Base-by-base conservation (phyloP, 2,888 invertebrate genomes). In the Yponomeuta evonymella region DNA sequence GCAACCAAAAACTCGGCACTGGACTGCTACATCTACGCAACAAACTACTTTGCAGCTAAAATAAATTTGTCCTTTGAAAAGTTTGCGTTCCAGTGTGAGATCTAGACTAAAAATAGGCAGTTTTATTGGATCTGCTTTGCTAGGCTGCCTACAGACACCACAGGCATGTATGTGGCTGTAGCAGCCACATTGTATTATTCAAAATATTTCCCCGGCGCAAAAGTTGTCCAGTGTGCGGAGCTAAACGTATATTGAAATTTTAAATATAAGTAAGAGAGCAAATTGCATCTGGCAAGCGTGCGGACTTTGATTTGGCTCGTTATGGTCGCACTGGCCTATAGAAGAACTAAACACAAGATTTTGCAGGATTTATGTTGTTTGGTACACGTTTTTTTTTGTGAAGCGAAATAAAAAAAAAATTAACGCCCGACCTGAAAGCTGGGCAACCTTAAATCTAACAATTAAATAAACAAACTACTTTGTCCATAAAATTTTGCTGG, bases 181-280 rank as follows among this genome's bases (percentile, higher is more conserved):
- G 48, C 48, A 33, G 48, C 48, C 48, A 68, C 51, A 48, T 48
- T 68, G 51, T 68, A 48, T 68, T 68, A 68, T 68, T 68, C 51
- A 68, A 68, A 68, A 68, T 68, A 74, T 70, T 75, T 74, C 72
- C 72, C 74, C 73, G 48, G 5, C 48, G 72, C 73, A 73, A 75
- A 75, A 75, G 73, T 76, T 74, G 71, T 70, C 71, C 75, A 72
- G 73, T 74, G 74, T 73, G 73, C 72, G 72, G 48, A 11, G 51
- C 23, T 68, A 68, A 68, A 68, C n/a, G 68, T 10, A 68, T 68
- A 48, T 48, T 48, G 70, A 66, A 51, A 66, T 70, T 66, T 66
- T 36, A 66, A 70, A 70, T 66, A 65, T 36, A 51, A 66, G 51
- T 51, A 5, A 58, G 15, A 9, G 5, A 58, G 15, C 51, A 5